Percentiles rank a stretch among this genome's conserved stretches.
These are phyloP conservation scores for Cliona cf. orientalis DNA, from an alignment of 37 sponge, comb jelly and placozoan species.

Conservation along the genomic window DNA sequence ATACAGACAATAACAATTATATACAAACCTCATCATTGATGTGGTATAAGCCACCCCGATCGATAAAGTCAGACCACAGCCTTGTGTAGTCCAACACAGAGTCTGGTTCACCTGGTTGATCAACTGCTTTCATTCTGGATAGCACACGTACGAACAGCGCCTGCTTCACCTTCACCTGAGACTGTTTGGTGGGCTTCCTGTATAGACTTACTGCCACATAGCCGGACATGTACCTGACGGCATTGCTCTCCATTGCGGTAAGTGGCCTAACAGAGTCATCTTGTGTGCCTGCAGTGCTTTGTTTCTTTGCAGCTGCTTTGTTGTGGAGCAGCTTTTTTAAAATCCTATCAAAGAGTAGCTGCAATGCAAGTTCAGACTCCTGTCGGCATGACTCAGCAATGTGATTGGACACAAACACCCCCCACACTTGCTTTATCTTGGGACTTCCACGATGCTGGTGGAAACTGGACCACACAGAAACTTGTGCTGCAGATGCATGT, in stretches of 20 bases:
- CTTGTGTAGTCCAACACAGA: constrained; percentile 9
- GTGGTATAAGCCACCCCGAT: constrained; percentile 32
- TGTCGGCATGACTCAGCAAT: neutral
- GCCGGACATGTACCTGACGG: constrained; percentile 22
- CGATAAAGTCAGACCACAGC: constrained; percentile 34
- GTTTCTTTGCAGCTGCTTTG: neutral
- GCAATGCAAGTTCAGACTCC: constrained; percentile 17
- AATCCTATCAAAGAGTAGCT: constrained; percentile 12
- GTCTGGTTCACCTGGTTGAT: constrained; percentile 22
- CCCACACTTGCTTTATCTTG: no score
- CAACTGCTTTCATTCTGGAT: neutral
- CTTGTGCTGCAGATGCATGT: no score
- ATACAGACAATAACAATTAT: neutral
- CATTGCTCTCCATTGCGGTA: constrained; percentile 13
- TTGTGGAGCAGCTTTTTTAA: constrained; percentile 14
- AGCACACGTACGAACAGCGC: constrained; percentile 20
- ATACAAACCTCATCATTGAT: constrained; percentile 22
- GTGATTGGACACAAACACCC: no score
- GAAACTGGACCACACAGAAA: no score
- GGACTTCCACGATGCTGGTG: no score
- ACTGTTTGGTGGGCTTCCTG: constrained; percentile 12
- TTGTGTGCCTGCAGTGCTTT: neutral
- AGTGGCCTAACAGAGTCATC: neutral
- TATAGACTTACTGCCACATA: constrained; percentile 24
- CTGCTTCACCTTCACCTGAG: constrained; percentile 3